These are phyloP conservation scores for Cylas formicarius DNA, from an alignment of 1,140 invertebrate species.

Conservation along the genomic window DNA sequence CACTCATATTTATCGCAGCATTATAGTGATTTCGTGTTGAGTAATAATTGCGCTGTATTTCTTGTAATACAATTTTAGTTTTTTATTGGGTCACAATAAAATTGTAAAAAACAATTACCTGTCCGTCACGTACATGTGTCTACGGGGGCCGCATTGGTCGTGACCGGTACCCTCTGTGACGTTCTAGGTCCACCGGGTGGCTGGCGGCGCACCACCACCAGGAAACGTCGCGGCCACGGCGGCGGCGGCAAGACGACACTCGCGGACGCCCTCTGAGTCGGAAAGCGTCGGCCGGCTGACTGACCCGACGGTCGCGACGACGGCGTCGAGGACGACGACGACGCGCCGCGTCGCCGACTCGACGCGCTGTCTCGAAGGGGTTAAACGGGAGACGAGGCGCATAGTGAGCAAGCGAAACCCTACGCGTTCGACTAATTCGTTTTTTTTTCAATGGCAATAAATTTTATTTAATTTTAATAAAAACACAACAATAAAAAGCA, in stretches of 20 bases:
- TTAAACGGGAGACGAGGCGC: slow-evolving; percentile 1
- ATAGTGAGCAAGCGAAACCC: no score
- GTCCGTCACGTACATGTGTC: slow-evolving; percentile 35
- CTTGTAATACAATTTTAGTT: no score
- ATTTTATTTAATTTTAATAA: no score
- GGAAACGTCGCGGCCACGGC: slow-evolving; percentile 5
- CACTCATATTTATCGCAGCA: no score
- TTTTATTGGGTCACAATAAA: no score
- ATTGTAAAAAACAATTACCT: slow-evolving; percentile 26
- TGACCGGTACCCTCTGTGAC: no score
- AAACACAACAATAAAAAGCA: no score
- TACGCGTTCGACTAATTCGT: no score
- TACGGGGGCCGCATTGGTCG: slow-evolving; percentile 37
- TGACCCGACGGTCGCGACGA: slow-evolving; percentile 24
- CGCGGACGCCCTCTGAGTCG: slow-evolving; percentile 24
- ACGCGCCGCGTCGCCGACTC: slow-evolving; percentile 27
- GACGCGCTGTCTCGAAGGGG: slow-evolving; percentile 12
- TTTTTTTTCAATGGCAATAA: no score
- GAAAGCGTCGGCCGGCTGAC: slow-evolving; percentile 38
- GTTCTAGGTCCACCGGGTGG: slow-evolving; percentile 23
- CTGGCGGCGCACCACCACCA: neutral
- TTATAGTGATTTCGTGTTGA: no score
- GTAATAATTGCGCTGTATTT: no score
- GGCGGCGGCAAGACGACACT: slow-evolving; percentile 14
- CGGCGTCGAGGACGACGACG: slow-evolving; percentile 28